phyloP scores from a whole-genome alignment of 1,140 invertebrate species.

The Holotrichia oblita region DNA sequence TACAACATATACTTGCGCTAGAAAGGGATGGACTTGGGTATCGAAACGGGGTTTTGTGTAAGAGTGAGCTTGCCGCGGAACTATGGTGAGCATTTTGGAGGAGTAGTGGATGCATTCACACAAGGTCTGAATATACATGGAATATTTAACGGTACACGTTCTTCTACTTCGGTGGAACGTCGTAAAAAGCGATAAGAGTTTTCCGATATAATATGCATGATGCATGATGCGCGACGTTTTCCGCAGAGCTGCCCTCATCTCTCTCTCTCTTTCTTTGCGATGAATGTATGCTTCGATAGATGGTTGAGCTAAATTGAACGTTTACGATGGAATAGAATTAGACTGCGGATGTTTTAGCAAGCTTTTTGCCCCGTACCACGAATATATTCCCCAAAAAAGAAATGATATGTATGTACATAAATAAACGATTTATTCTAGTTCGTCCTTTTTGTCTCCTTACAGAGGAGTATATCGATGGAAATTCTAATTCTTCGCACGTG shows the following conservation, averaged over 20 bases:
- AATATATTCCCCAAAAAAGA: no score
- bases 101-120: not conserved
- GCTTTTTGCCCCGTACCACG: no score
- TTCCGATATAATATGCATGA: slow-evolving; percentile 21
- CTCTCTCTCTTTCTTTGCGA: no score
- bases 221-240: not conserved
- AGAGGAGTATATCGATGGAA: no score
- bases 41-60: not conserved
- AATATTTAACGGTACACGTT: slow-evolving; percentile 25
- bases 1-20: not conserved
- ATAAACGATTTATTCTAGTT: no score
- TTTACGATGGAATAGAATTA: slow-evolving; percentile 1
- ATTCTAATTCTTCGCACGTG: no score
- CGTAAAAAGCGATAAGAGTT: slow-evolving; percentile 27
- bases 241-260: no score
- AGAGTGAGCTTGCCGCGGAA: no score
- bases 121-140: slow-evolving; percentile 18
- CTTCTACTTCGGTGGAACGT: not conserved
- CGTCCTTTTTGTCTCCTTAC: no score
- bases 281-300: not conserved
- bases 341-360: not conserved
- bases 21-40: not conserved
- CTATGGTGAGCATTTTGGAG: not conserved
- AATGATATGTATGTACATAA: no score
- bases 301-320: not conserved